phyloP scores from a whole-genome alignment of 1,140 invertebrate species.

The Hermetia illucens region DNA sequence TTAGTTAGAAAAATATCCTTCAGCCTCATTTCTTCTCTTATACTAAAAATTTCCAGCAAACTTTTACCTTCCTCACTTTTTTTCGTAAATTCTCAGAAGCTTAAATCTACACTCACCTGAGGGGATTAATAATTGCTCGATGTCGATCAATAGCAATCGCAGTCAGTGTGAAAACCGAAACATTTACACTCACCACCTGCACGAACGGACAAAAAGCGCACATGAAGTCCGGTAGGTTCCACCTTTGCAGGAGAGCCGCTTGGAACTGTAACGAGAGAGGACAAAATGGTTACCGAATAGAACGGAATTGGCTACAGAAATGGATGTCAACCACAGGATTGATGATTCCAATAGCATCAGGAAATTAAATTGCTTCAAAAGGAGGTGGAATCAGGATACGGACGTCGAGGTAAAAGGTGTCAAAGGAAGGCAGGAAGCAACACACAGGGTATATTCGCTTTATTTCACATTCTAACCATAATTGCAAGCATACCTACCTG shows the following conservation, averaged over 20 bases:
- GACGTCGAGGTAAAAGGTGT: too few species aligned
- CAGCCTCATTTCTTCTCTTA: too few species aligned
- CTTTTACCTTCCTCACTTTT: too few species aligned
- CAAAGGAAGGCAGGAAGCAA: background rate
- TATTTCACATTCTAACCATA: background rate
- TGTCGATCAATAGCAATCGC: conserved; percentile 67
- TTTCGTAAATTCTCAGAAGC: too few species aligned
- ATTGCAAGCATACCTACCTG: conserved; percentile 39
- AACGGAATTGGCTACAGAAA: conserved; percentile 1
- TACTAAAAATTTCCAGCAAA: too few species aligned
- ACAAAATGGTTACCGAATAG: too few species aligned
- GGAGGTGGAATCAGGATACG: too few species aligned
- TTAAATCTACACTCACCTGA: conserved; percentile 46
- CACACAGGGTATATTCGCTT: conserved; percentile 4
- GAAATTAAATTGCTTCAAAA: conserved; percentile 1
- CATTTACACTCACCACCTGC: conserved; percentile 60
- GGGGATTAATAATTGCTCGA: conserved; percentile 50
- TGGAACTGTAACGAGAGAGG: conserved; percentile 62
- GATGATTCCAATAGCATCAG: background rate
- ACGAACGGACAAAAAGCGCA: conserved; percentile 71
- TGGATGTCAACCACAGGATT: background rate
- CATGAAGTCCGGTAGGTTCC: conserved; percentile 72
- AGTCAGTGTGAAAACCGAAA: conserved; percentile 67
- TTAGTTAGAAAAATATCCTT: too few species aligned
- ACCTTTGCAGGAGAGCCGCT: conserved; percentile 62